Conservation (phyloP, 2,113 vertebrate genomes). For the Pao palembangensis region DNA sequence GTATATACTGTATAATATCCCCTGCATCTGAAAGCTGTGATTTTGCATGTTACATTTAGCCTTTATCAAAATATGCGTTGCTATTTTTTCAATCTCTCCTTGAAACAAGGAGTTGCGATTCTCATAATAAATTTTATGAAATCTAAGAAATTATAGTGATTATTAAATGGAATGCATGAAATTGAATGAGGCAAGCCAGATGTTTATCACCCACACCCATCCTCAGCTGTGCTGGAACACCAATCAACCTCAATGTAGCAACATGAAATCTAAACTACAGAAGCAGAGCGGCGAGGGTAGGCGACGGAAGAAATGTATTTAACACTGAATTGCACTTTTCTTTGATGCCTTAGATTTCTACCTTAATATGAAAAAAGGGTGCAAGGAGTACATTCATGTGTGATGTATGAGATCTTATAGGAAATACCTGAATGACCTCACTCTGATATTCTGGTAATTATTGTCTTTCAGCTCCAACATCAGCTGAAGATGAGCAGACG, state of each 20-base stretch:
- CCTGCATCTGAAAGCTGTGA: constrained; percentile 37
- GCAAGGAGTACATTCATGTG: background rate
- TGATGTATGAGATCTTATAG: constrained; percentile 34
- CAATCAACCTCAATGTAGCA: constrained; percentile 37
- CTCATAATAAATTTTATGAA: constrained; percentile 1
- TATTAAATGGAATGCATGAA: background rate
- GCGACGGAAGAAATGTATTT: background rate
- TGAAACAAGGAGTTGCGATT: constrained; percentile 18
- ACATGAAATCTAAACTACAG: constrained; percentile 4
- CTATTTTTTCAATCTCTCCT: constrained; percentile 10
- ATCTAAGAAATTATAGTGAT: constrained; percentile 2
- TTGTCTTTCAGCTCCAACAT: constrained; percentile 4
- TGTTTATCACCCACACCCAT: constrained; percentile 1
- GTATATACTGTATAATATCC: background rate
- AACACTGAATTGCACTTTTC: constrained; percentile 44
- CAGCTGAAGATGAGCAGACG: background rate
- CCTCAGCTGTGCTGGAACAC: constrained; percentile 15
- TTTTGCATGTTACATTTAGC: constrained; percentile 48
- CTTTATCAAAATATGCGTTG: constrained; percentile 59
- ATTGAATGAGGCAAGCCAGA: constrained; percentile 11
- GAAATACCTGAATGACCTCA: constrained; percentile 8
- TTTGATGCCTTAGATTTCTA: constrained; percentile 44
- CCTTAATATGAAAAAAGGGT: constrained; percentile 20
- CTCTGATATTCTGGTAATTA: constrained; percentile 5
- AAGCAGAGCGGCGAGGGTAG: constrained; percentile 10